Base-by-base conservation (phyloP, 2,797 vertebrate species). In the Gallirallus australis region DNA sequence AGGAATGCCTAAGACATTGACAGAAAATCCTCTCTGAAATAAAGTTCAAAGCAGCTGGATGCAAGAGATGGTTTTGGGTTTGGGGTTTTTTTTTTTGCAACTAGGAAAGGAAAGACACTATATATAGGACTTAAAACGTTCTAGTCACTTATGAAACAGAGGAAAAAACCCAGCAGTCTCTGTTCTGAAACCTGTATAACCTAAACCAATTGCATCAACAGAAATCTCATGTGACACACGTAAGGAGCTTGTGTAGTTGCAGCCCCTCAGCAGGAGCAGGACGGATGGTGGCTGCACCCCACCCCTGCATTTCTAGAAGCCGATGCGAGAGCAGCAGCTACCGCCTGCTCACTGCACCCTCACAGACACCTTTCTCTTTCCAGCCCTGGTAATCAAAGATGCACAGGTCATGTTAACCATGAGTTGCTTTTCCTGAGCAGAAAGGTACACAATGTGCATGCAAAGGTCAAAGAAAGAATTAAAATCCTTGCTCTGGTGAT, bases 41-140 rank as follows among this genome's bases (percentile, higher is more conserved):
- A 37, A 50, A 83, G 72, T 75, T 83, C 79, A 80, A 78, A 94
- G 82, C 72, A 89, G 84, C 84, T 96, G 92, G 86, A 77, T 80
- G 75, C 60, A 77, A 56, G 61, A 70, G 68, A 4, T 30, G 35
- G 40, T 45, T 45, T 45, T 19, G n/a, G n/a, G 2, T 13, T 50
- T 45, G 42, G 21, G 42, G 37, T 23, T 48, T 48, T 48, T 48
- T 48, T 12, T 48, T 95, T 66, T 90, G 64, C 77, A 84, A 76
- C 42, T 40, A n/a, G 81, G 63, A 91, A 68, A 81, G 65, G 31
- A 85, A 73, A 90, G 56, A 57, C 3, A 1, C 84, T 93, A 92
- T 94, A 92, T 92, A 82, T 94, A 92, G 92, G 33, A 39, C 9
- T 11, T 31, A 12, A 89, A 85, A 30, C 6, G 6, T 57, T 70